These are phyloP conservation scores for Vollenhovia emeryi DNA, from an alignment of 1,140 invertebrate genomes.

Conservation along the genomic window DNA sequence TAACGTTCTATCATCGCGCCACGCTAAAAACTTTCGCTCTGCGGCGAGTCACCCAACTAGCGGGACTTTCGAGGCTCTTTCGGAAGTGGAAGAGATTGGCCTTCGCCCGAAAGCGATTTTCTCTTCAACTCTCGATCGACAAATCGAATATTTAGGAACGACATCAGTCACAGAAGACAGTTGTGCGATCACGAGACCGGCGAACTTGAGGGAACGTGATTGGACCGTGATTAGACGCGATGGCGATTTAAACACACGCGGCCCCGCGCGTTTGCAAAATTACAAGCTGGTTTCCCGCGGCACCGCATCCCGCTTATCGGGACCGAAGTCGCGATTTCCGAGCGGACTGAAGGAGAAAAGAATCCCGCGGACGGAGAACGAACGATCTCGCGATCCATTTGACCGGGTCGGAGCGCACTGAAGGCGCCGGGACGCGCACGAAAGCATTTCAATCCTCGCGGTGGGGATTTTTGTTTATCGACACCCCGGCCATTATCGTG, in stretches of 20 bases:
- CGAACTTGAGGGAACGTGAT: background rate
- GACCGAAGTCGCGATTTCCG: background rate
- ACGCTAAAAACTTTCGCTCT: conserved; percentile 48
- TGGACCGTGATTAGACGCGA: background rate
- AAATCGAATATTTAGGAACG: background rate
- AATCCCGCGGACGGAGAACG: background rate
- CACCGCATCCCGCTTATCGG: background rate
- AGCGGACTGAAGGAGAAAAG: background rate
- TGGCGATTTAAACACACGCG: background rate
- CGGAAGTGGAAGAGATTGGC: background rate
- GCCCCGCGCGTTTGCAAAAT: background rate
- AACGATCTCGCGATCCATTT: conserved; percentile 3
- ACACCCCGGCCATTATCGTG: conserved; percentile 76
- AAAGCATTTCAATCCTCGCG: conserved; percentile 79
- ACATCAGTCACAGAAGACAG: background rate
- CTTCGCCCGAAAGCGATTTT: background rate
- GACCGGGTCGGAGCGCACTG: conserved; percentile 68
- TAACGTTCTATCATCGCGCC: conserved; percentile 65
- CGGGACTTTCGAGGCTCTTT: background rate
- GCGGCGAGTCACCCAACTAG: background rate
- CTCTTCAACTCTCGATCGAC: background rate
- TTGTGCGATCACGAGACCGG: background rate
- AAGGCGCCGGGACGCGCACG: conserved; percentile 59
- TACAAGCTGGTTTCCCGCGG: background rate
- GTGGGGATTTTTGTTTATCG: conserved; percentile 80